Conservation (phyloP, 2,797 vertebrate genomes). For the Phylloscopus collybita region DNA sequence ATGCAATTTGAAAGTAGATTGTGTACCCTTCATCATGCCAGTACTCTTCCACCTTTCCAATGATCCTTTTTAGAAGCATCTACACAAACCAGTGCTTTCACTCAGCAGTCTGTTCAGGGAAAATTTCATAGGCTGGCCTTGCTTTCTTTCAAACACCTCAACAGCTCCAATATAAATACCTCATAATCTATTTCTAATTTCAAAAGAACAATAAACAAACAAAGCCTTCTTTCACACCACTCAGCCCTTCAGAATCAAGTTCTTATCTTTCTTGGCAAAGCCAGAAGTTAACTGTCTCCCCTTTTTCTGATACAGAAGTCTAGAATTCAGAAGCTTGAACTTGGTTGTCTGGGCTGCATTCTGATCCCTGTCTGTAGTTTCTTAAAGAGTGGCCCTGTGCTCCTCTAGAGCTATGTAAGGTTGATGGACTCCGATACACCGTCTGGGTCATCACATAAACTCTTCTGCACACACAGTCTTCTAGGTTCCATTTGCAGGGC, state of each 20-base stretch:
- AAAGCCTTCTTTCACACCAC: not conserved
- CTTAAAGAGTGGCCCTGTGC: not conserved
- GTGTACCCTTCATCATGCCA: not conserved
- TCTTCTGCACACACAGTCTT: not conserved
- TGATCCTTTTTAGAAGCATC: not conserved
- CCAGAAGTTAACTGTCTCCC: not conserved
- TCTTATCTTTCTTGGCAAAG: not conserved
- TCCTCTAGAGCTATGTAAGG: not conserved
- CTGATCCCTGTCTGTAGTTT: not conserved
- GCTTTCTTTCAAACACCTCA: not conserved
- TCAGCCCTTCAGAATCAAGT: not conserved
- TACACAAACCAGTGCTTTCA: not conserved
- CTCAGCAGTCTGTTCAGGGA: not conserved
- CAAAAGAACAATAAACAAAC: not conserved
- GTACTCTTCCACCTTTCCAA: not conserved
- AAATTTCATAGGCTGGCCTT: not conserved
- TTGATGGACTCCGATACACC: not conserved
- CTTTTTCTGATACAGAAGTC: not conserved
- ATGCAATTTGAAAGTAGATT: not conserved
- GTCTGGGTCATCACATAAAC: not conserved
- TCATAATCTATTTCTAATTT: not conserved
- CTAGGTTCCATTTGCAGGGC: not conserved
- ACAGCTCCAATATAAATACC: not conserved
- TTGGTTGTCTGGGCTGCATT: not conserved
- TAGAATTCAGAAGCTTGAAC: not conserved